Evolutionary conservation across 1,140 invertebrate species (phyloP), one percentile per base, ranked within the genome.

Genomic region (Copidosoma floridanum): DNA sequence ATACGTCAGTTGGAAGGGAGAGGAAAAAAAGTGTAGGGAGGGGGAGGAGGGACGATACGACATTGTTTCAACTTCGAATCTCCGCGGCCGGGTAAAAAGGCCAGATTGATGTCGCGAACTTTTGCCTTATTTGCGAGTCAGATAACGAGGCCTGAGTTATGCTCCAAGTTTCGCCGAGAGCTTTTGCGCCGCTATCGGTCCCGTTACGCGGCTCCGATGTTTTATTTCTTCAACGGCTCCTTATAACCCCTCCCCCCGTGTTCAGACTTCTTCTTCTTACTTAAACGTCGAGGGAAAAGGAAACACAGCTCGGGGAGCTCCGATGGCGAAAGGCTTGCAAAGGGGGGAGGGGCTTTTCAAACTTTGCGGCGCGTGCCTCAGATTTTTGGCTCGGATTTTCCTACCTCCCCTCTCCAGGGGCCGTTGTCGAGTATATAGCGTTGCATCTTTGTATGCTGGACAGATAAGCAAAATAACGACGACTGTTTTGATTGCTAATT

Each of bases 71-170:
- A 79, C 72, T 81, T 81, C 68, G 77, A 80, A 79, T 80, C 77
- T 79, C 76, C 66, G 70, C 71, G 37, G 27, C 52, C 37, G 46
- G 46, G 40, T 40, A 57, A 57, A 75, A 71, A 77, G 75, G 74
- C 69, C 73, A 78, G 78, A 81, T 81, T 81, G 79, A 81, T 81
- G 79, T 78, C 77, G 71, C 73, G 69, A 80, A 81, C 77, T 80
- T 81, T 81, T 80, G 65, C 73, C 78, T 81, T 81, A 81, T 81
- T 81, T 81, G 79, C 77, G 78, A 80, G 79, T 81, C 78, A 81
- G 79, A 81, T 81, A 81, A 81, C 79, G 77, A 81, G 77, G 64
- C 3, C 72, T 80, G 79, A 81, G 78, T 81, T 81, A 81, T 81
- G 71, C 62, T 68, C 23, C 72, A 81, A 81, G 72, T 79, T 79